phyloP scores from a whole-genome alignment of 1,140 invertebrate species.

The Radopholus similis region DNA sequence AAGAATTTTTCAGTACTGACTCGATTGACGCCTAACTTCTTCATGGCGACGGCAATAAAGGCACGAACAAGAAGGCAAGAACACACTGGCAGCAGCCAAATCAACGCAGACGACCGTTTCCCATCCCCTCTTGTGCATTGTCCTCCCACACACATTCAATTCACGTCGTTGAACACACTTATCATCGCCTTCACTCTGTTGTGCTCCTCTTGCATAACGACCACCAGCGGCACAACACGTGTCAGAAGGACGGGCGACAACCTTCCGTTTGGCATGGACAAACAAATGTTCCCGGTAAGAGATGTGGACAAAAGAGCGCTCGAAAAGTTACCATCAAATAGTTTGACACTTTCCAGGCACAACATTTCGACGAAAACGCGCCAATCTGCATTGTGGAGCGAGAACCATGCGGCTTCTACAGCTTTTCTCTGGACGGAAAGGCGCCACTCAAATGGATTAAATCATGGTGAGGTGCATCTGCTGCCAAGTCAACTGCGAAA shows the following conservation, averaged over 20 bases:
- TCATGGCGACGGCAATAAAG: too few relatives aligned
- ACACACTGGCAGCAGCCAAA: too few relatives aligned
- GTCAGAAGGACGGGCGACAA: neutral
- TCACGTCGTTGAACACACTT: neutral
- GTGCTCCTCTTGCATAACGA: neutral
- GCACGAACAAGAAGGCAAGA: too few relatives aligned
- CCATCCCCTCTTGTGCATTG: neutral
- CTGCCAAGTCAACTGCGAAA: too few relatives aligned
- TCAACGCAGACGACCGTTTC: too few relatives aligned
- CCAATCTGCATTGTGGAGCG: constrained; percentile 29
- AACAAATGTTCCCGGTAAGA: constrained; percentile 1
- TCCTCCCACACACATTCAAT: too few relatives aligned
- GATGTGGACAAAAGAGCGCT: neutral
- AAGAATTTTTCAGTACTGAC: too few relatives aligned
- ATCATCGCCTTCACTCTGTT: neutral
- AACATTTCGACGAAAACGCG: constrained; percentile 35
- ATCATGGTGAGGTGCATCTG: constrained; percentile 38
- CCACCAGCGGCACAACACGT: neutral
- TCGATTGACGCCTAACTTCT: too few relatives aligned
- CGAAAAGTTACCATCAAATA: constrained; percentile 3
- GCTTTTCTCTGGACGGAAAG: constrained; percentile 35
- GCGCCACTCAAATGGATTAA: constrained; percentile 45
- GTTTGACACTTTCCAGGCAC: constrained; percentile 18
- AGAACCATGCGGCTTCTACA: constrained; percentile 46
- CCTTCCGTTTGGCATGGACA: neutral